Evolutionary conservation across 2,113 vertebrate species (phyloP), one percentile per base, ranked within the genome.

Genomic region (Forbesichthys agassizii): DNA sequence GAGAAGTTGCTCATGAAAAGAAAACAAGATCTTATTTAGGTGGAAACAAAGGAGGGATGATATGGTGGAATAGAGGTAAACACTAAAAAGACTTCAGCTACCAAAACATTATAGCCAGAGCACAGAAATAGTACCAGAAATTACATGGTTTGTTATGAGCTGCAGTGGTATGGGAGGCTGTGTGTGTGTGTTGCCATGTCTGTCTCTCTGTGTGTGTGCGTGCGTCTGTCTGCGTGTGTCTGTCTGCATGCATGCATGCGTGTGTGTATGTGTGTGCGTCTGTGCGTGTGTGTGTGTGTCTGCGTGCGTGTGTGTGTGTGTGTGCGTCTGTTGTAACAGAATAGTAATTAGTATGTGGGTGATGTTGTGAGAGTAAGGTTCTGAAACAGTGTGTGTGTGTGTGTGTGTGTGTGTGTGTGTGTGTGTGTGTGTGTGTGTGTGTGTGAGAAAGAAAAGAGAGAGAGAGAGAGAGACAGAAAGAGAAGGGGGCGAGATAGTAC

Each of bases 261-360:
- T 12, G 49, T 27, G 58, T 59, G 18, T 20, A 13, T 46, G 58
- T 12, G 58, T 65, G 51, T 27, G 27, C 33, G 47, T 42, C 75
- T 74, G n/a, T 49, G 76, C 73, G 83, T 36, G 16, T 72, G 61
- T 51, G 0, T 55, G 53, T 57, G 69, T 66, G 68, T 66, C 64
- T 52, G 27, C n/a, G 63, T 52, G 36, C 59, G 72, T 57, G 72
- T 56, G 46, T 64, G 46, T 68, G 59, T 64, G 59, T 48, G 69
- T 16, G 16, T 16, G 16, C 53, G 60, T 73, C 80, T 70, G 68
- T 74, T 48, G 66, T 42, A 68, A 67, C 55, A 74, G 63, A 68
- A 77, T 84, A 81, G 75, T 9, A 49, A 69, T 65, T 63, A 74
- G 70, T 79, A 71, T 77, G 70, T 74, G 69, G 74, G 64, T 78